Percentiles rank a stretch among this genome's conserved stretches.
Conservation (phyloP, 1,140 invertebrate genomes). For the Drosophila lacteicornis region DNA sequence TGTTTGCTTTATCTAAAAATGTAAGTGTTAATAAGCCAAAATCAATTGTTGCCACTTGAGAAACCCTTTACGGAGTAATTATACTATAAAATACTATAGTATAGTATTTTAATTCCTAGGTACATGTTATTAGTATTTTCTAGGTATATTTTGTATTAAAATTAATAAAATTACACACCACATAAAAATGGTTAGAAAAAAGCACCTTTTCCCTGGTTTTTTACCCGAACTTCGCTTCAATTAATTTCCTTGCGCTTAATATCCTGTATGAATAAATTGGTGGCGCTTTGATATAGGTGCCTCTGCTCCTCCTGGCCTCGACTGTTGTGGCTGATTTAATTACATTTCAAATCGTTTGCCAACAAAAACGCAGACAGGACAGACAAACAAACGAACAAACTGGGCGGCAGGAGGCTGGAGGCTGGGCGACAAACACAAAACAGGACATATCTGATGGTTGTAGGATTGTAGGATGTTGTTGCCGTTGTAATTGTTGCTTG, state of each 20-base stretch:
- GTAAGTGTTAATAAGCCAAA: too few relatives aligned
- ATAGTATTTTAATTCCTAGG: not conserved
- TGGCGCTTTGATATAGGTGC: constrained; percentile 1
- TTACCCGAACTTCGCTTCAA: not conserved
- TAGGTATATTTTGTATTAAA: too few relatives aligned
- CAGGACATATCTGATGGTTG: constrained; percentile 17
- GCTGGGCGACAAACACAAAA: constrained; percentile 8
- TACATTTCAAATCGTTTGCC: constrained; percentile 59
- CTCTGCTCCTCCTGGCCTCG: not conserved
- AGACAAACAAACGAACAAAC: constrained; percentile 13
- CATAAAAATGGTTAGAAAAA: too few relatives aligned
- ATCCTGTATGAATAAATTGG: constrained; percentile 40
- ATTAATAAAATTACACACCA: too few relatives aligned
- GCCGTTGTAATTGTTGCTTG: constrained; percentile 53
- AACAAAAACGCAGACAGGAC: constrained; percentile 40
- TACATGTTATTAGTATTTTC: too few relatives aligned
- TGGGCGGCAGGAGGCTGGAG: not conserved
- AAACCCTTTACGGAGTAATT: too few relatives aligned
- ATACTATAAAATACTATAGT: too few relatives aligned
- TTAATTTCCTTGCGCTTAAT: constrained; percentile 20
- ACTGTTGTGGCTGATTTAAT: constrained; percentile 49
- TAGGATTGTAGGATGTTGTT: constrained; percentile 31
- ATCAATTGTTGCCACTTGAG: too few relatives aligned
- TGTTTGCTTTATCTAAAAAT: too few relatives aligned
- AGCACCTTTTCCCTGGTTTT: not conserved